Evolutionary conservation across 1,140 invertebrate genomes (phyloP).

Genomic region (Drosophila kepulauana): DNA sequence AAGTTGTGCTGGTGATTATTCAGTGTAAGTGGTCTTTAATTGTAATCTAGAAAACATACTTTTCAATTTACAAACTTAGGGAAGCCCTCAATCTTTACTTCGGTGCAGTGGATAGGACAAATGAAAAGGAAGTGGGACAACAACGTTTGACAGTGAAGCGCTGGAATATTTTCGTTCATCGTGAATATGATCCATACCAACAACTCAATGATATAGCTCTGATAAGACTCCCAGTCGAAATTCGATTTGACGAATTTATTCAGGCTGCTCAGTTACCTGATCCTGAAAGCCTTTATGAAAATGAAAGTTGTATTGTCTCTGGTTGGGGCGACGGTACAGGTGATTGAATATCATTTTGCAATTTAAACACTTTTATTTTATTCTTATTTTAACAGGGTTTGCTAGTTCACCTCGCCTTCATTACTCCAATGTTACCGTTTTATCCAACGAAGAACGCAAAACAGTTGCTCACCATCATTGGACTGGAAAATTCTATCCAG

Average conservation of each 20-base stretch:
- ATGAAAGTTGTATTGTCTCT: not conserved
- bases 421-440: no score
- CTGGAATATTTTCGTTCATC: conserved; percentile 3
- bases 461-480: no score
- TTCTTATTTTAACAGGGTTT: no score
- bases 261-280: conserved; percentile 8
- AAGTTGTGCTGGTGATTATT: not conserved
- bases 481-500: no score
- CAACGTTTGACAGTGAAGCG: not conserved
- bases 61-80: not conserved
- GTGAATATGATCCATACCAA: not conserved
- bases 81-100: not conserved
- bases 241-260: conserved; percentile 26
- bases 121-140: conserved; percentile 15
- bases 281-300: not conserved
- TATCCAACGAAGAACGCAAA: no score
- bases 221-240: conserved; percentile 20
- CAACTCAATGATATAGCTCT: conserved; percentile 30
- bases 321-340: conserved; percentile 13
- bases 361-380: not conserved
- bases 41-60: not conserved
- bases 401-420: no score
- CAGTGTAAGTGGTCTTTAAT: conserved; percentile 13
- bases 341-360: not conserved
- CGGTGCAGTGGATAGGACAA: conserved; percentile 14